These are phyloP conservation scores for Motacilla tschutschensis DNA, from an alignment of 2,113 vertebrate species.

Conservation along the genomic window DNA sequence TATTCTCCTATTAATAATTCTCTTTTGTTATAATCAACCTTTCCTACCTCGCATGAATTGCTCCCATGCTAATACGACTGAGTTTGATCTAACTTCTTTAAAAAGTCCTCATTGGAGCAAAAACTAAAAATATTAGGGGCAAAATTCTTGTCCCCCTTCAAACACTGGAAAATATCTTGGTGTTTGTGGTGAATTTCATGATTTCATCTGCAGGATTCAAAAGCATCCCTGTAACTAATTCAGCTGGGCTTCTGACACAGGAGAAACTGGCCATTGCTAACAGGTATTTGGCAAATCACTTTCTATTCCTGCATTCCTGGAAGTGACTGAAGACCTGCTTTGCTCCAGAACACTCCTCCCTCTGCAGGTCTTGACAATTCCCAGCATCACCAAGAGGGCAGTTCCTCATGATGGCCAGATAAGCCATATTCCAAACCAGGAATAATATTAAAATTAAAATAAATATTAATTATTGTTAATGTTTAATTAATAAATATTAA, in stretches of 20 bases:
- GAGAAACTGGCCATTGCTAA: not conserved
- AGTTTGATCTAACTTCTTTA: not conserved
- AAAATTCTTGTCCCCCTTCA: not conserved
- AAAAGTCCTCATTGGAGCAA: not conserved
- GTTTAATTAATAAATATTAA: too few relatives aligned
- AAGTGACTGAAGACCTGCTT: not conserved
- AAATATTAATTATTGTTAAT: too few relatives aligned
- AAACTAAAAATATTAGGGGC: not conserved
- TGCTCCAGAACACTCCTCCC: not conserved
- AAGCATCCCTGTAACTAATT: not conserved
- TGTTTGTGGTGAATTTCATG: not conserved
- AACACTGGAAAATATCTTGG: not conserved
- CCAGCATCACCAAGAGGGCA: not conserved
- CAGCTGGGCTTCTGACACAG: fast-evolving
- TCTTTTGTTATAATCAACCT: constrained; percentile 45
- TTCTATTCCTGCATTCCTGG: fast-evolving
- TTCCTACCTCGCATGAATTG: not conserved
- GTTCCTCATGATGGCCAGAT: not conserved
- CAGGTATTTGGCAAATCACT: not conserved
- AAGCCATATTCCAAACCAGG: fast-evolving
- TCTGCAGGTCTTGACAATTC: not conserved
- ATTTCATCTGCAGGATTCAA: not conserved
- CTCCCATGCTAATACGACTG: not conserved
- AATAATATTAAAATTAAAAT: not conserved
- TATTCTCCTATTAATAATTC: constrained; percentile 62